These are phyloP conservation scores for Lepidonotus clava DNA, from an alignment of 2,888 invertebrate species.

Conservation along the genomic window DNA sequence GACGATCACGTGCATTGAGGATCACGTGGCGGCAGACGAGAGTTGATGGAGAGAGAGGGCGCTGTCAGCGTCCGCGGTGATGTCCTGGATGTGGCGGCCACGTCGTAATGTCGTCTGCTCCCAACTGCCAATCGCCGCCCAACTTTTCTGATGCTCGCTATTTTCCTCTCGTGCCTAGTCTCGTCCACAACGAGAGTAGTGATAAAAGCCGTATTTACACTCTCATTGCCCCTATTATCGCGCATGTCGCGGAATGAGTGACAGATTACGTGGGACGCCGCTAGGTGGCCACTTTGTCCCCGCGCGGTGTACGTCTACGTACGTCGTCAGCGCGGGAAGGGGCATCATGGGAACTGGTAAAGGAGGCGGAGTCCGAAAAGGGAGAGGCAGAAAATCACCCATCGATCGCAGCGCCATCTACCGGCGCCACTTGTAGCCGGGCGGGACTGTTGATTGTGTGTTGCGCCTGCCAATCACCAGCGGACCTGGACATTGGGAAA, in stretches of 20 bases:
- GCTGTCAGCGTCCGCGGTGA: conserved; percentile 1
- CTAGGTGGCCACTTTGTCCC: conserved; percentile 23
- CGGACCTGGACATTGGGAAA: neutral
- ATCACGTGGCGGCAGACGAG: conserved; percentile 18
- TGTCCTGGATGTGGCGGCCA: neutral
- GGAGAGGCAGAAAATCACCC: neutral
- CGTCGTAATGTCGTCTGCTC: neutral
- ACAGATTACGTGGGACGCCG: neutral
- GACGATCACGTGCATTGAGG: conserved; percentile 22
- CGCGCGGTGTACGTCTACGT: neutral
- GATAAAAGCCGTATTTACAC: conserved; percentile 34
- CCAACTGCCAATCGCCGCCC: conserved; percentile 8
- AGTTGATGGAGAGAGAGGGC: conserved; percentile 16
- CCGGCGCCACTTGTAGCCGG: conserved; percentile 37
- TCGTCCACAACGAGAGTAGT: conserved; percentile 20
- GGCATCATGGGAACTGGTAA: neutral
- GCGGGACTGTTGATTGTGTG: conserved; percentile 51
- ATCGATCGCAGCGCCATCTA: conserved; percentile 10
- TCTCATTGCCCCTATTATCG: conserved; percentile 42
- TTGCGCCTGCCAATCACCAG: conserved; percentile 52
- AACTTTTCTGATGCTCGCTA: neutral
- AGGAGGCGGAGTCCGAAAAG: neutral
- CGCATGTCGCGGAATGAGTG: neutral
- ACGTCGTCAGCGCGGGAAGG: neutral
- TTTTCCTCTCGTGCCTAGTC: neutral